Evolutionary conservation across 2,797 vertebrate genomes (phyloP), one percentile per base, ranked within the genome.

Genomic region (Percopsis omiscomaycus): DNA sequence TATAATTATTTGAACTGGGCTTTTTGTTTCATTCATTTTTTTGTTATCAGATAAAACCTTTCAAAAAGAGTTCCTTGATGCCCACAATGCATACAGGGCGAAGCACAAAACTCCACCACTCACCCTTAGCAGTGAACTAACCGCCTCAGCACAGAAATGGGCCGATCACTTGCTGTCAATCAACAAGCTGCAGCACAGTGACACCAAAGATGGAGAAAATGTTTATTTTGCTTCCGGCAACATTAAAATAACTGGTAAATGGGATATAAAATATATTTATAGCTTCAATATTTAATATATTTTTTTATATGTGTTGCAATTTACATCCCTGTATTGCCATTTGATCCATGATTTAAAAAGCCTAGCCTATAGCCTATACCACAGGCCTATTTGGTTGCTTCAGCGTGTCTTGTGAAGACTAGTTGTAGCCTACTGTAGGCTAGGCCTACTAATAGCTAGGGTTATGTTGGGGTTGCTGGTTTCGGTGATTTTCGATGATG

Each of bases 41-140:
- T n/a, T 16, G 3, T 54, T 11, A 14, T 5, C 61, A 90, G 90
- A 75, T 61, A 4, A 3, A 14, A 75, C 37, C 29, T 92, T 91
- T 73, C 63, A 81, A 57, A n/a, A 49, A 9, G 88, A 88, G 73
- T 90, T 91, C 68, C 75, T 92, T 59, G 55, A 80, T 0, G 47
- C 81, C 13, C 92, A 93, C 81, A 93, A 93, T 6, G 0, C 16
- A 1, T 88, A 88, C 70, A 82, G 92, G 32, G 48, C 22, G 0
- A 59, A 56, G 15, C 92, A 93, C 59, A 42, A 50, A 0, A 55
- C 86, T 0, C 68, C 74, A 0, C 57, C 78, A 0, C 72, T 93
- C 74, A 79, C 11, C 0, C 27, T 86, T 2, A 88, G 59, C 55
- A 30, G 0, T 0, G 77, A 80, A 1, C 48, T 93, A 61, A 71